Conservation (phyloP, 2,113 vertebrate genomes). For the Pyxicephalus adspersus region DNA sequence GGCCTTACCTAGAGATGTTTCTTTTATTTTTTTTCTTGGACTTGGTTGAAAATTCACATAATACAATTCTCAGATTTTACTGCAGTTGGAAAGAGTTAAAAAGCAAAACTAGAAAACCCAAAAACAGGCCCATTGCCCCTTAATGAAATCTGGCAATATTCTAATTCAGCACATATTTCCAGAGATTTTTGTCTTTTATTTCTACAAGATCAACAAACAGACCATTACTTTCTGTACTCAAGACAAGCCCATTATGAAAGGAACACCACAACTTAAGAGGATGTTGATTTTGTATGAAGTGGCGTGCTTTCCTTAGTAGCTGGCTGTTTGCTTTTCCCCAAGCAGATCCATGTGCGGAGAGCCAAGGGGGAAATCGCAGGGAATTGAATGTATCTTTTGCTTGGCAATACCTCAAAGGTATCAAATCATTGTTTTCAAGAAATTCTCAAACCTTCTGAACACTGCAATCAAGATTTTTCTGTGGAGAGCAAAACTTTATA, state of each 20-base stretch:
- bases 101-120: constrained; percentile 1
- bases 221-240: background rate
- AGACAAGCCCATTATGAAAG: background rate
- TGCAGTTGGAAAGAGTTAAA: background rate
- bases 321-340: constrained; percentile 56
- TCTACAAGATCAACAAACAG: background rate
- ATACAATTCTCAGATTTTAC: background rate
- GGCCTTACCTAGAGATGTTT: background rate
- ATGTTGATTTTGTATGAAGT: background rate
- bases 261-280: background rate
- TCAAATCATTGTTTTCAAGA: constrained; percentile 43
- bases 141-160: background rate
- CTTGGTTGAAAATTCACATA: background rate
- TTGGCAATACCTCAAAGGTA: constrained; percentile 61
- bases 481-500: background rate
- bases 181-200: background rate
- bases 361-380: constrained; percentile 57
- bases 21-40: too few species aligned
- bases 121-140: background rate
- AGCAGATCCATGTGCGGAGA: constrained; percentile 57
- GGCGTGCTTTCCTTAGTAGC: constrained; percentile 55
- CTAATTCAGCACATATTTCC: constrained; percentile 21
- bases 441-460: constrained; percentile 29
- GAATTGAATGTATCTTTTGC: constrained; percentile 57
- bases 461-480: constrained; percentile 8